These are phyloP conservation scores for Catostylus mosaicus DNA, from an alignment of 30 jellyfish, hydroid and myxozoan species.

Conservation along the genomic window DNA sequence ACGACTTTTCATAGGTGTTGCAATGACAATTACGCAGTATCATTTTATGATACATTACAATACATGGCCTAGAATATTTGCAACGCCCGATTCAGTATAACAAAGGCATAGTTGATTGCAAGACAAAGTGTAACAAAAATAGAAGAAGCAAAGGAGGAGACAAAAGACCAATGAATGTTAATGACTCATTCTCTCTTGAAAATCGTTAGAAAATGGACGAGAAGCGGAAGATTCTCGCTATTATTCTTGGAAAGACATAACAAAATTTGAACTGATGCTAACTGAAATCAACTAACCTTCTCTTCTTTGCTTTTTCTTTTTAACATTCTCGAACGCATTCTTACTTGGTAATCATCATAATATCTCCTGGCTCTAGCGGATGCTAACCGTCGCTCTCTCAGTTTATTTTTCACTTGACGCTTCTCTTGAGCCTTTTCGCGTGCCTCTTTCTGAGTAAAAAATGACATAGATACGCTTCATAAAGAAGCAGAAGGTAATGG, in stretches of 20 bases:
- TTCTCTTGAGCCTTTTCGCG: constrained; percentile 69
- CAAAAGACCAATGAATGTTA: background rate
- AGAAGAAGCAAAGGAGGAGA: background rate
- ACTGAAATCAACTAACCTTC: constrained; percentile 57
- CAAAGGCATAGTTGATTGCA: no score
- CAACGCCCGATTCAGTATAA: no score
- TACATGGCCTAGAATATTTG: no score
- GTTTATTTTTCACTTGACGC: constrained; percentile 59
- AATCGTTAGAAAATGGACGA: no score
- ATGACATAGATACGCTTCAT: no score
- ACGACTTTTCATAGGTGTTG: no score
- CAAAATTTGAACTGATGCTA: background rate
- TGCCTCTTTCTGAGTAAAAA: constrained; percentile 85
- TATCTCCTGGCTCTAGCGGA: constrained; percentile 94
- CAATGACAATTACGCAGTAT: no score
- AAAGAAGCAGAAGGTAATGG: no score
- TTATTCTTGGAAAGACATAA: background rate
- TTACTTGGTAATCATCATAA: constrained; percentile 82
- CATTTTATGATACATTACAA: no score
- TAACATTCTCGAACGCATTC: constrained; percentile 85
- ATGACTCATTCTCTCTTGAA: background rate
- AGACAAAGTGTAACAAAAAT: background rate
- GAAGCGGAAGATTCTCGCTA: no score
- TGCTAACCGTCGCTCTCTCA: constrained; percentile 79
- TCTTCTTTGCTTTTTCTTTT: constrained; percentile 84